These are phyloP conservation scores for Thumatha senex DNA, from an alignment of 2,888 invertebrate genomes.

Conservation along the genomic window DNA sequence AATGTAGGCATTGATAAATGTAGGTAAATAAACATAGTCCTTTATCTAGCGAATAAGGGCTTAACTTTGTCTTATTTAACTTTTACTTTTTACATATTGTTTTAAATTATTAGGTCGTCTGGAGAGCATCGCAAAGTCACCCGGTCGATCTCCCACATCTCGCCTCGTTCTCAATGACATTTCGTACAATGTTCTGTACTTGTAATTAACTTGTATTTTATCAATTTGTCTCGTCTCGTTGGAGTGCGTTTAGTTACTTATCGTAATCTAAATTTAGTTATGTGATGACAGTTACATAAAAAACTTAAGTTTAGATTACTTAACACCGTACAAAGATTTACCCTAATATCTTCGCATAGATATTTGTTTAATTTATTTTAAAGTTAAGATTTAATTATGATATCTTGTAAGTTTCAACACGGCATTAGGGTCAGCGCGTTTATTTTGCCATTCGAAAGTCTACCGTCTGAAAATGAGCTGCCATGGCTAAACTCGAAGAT, in stretches of 20 bases:
- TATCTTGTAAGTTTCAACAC: too few species aligned
- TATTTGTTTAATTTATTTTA: too few species aligned
- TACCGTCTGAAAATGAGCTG: too few species aligned
- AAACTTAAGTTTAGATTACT: too few species aligned
- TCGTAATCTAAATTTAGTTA: background rate
- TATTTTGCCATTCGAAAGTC: too few species aligned
- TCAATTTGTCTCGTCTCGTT: constrained; percentile 17
- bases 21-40: background rate
- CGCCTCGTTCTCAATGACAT: constrained; percentile 49
- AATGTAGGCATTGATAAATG: too few species aligned
- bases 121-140: constrained; percentile 73
- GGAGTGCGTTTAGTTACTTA: constrained; percentile 4
- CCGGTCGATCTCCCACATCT: constrained; percentile 59
- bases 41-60: constrained; percentile 20
- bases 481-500: too few species aligned
- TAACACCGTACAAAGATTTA: too few species aligned
- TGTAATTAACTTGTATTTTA: constrained; percentile 24
- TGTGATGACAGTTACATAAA: background rate
- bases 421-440: too few species aligned
- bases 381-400: too few species aligned
- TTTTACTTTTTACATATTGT: constrained; percentile 42
- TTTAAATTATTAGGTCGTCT: constrained; percentile 69
- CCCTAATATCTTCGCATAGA: too few species aligned
- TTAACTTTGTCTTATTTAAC: constrained; percentile 19
- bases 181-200: constrained; percentile 30